Evolutionary conservation across 2,797 vertebrate species (phyloP).

Genomic region (Gobio occitaniae): DNA sequence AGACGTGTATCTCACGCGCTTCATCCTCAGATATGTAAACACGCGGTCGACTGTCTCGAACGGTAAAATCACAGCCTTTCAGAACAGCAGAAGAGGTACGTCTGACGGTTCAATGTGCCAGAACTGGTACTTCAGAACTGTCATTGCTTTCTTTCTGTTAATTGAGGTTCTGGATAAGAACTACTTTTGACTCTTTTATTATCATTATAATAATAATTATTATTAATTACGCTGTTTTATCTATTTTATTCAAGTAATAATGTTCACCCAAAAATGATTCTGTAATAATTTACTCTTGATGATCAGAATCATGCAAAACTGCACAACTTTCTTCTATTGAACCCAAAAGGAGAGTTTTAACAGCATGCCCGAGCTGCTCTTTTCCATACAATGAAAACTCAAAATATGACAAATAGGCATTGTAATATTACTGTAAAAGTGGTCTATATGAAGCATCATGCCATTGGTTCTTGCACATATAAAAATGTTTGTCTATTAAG

Average conservation of each 20-base stretch:
- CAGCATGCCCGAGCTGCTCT: not conserved
- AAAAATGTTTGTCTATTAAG: not conserved
- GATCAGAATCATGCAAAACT: not conserved
- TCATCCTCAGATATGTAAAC: conserved; percentile 92
- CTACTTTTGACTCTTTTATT: not conserved
- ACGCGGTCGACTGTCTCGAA: conserved; percentile 80
- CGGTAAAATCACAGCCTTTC: conserved; percentile 92
- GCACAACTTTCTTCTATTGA: not conserved
- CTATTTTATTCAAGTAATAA: not conserved
- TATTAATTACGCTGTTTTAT: not conserved
- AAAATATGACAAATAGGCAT: not conserved
- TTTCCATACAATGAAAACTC: not conserved
- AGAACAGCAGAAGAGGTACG: conserved; percentile 88
- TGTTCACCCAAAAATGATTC: not conserved
- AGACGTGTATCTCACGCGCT: conserved; percentile 88
- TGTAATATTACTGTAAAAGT: not conserved
- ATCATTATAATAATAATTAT: not conserved
- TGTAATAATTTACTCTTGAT: not conserved
- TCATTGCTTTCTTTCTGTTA: not conserved
- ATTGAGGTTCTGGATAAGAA: not conserved
- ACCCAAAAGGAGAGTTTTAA: not conserved
- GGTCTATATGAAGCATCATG: no score
- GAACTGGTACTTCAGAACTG: not conserved
- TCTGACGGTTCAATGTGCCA: conserved; percentile 50
- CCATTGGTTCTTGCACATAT: not conserved